phyloP scores from a whole-genome alignment of 1,140 invertebrate species.

The Eupristina koningsbergeri region DNA sequence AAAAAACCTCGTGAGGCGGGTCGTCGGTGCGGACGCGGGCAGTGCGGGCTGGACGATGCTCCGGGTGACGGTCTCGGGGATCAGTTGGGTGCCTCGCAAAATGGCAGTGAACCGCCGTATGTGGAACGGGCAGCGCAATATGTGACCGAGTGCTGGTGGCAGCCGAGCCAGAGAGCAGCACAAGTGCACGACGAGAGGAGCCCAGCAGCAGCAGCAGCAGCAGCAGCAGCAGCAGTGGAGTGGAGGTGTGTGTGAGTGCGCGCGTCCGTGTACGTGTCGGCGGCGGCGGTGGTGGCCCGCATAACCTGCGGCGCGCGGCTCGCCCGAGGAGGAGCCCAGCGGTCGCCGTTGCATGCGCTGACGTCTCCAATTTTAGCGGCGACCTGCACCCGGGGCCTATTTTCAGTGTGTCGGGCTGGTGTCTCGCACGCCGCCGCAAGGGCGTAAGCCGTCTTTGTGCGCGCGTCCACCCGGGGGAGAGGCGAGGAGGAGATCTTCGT shows the following conservation, averaged over 20 bases:
- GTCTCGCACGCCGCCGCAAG: too few species aligned
- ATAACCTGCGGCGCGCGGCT: too few species aligned
- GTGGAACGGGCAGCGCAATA: neutral
- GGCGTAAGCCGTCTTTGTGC: neutral
- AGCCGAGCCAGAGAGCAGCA: neutral
- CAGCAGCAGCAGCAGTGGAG: neutral
- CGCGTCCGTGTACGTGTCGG: neutral
- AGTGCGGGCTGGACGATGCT: neutral
- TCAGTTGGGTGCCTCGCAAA: neutral
- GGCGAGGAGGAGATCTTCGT: too few species aligned
- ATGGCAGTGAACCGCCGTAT: constrained; percentile 2
- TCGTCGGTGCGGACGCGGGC: constrained; percentile 1
- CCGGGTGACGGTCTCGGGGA: neutral
- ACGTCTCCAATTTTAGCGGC: neutral
- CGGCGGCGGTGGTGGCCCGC: neutral
- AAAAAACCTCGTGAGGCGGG: neutral
- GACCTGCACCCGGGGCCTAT: neutral
- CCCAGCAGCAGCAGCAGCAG: neutral
- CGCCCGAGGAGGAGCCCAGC: too few species aligned
- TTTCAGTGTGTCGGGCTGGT: neutral
- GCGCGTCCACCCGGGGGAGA: neutral
- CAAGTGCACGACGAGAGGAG: neutral
- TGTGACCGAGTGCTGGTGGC: neutral
- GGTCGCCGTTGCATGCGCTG: too few species aligned
- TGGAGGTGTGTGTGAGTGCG: neutral